Evolutionary conservation across 2,113 vertebrate species (phyloP).

Genomic region (Himantopus leucocephalus): DNA sequence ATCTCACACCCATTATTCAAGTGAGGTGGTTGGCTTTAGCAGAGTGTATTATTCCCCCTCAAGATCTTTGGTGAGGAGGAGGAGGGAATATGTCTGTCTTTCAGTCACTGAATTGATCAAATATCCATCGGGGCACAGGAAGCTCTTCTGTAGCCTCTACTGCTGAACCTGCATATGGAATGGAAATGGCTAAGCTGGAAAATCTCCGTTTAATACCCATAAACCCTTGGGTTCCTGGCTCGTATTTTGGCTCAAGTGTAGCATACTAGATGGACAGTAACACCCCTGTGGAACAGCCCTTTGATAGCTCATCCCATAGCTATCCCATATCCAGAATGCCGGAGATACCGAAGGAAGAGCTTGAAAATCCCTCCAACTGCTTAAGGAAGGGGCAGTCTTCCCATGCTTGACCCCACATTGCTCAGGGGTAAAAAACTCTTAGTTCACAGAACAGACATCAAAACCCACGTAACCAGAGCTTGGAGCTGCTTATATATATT

Average conservation of each 20-base stretch:
- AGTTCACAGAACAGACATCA: background rate
- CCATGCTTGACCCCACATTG: too few relatives aligned
- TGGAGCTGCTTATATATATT: background rate
- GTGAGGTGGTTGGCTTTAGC: background rate
- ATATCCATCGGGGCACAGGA: background rate
- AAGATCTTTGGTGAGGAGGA: background rate
- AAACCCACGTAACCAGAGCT: background rate
- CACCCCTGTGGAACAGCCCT: background rate
- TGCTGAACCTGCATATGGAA: background rate
- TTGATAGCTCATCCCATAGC: background rate
- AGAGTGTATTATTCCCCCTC: background rate
- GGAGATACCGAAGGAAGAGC: background rate
- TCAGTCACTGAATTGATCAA: background rate
- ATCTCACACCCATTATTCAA: background rate
- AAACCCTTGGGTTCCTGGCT: background rate
- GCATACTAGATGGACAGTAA: background rate
- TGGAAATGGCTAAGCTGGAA: background rate
- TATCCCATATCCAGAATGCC: background rate
- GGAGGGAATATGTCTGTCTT: background rate
- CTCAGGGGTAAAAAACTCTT: background rate
- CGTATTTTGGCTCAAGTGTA: background rate
- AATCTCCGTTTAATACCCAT: background rate
- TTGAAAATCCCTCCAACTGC: background rate
- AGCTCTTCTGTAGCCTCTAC: background rate
- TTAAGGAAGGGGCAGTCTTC: background rate